Percentiles rank a stretch among this genome's conserved stretches.
phyloP scores from a whole-genome alignment of 2,797 vertebrate genomes.

The Phoebastria nigripes region DNA sequence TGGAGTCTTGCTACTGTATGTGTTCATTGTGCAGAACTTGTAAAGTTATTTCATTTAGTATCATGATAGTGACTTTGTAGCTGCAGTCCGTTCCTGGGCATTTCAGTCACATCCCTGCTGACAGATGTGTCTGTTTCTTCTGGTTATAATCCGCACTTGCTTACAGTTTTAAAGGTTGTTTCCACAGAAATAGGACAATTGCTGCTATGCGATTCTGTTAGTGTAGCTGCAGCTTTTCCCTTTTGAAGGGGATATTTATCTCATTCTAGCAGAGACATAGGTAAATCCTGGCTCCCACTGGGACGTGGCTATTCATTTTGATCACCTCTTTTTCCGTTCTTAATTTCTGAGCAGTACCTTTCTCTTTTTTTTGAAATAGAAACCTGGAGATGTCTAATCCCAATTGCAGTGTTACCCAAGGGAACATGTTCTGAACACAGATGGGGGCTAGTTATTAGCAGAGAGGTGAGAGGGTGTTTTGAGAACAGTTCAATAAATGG shows the following conservation, averaged over 20 bases:
- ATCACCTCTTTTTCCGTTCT: neutral
- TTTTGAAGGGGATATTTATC: neutral
- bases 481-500: neutral
- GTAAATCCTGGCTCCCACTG: neutral
- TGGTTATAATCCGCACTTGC: neutral
- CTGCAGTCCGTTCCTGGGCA: neutral
- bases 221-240: neutral
- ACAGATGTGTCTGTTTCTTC: neutral
- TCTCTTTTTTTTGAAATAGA: neutral
- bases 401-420: neutral
- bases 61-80: neutral
- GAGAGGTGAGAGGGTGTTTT: neutral
- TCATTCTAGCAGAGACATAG: neutral
- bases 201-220: neutral
- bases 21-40: conserved; percentile 15
- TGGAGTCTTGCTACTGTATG: conserved; percentile 46
- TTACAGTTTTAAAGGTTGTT: neutral
- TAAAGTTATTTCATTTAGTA: neutral
- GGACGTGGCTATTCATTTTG: neutral
- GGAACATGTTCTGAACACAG: neutral
- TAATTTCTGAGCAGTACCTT: neutral
- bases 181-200: neutral
- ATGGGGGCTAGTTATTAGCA: neutral
- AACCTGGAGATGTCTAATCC: neutral
- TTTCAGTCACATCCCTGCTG: neutral